Evolutionary conservation across 2,888 invertebrate species (phyloP), one percentile per base, ranked within the genome.

Genomic region (Yponomeuta cagnagella): DNA sequence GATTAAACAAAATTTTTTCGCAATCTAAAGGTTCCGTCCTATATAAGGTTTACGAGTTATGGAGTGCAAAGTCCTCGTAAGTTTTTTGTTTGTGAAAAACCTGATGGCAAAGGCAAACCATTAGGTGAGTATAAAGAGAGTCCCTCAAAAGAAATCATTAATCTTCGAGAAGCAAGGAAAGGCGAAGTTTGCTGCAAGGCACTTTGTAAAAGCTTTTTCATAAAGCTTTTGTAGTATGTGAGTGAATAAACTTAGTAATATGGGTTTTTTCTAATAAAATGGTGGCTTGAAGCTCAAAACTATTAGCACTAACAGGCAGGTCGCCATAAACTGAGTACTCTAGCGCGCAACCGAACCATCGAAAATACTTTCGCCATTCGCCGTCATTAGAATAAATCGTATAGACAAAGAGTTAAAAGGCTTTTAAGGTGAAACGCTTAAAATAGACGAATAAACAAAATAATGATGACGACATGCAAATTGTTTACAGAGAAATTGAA

Each of bases 371-470:
- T 67, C 67, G 67, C 67, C n/a, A 15, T 37, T 37, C n/a, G 67
- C 67, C 15, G 67, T 67, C 67, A 67, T 67, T 37, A 67, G 43
- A 67, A 67, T 67, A 67, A 67, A 67, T 67, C 67, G 33, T 67
- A 67, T 30, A 67, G 67, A 37, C 67, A 67, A 67, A 67, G 43
- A n/a, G 67, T 52, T 52, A 52, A 69, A 69, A 69, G 33, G 68
- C 68, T 69, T 68, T 69, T 69, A 69, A 69, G 52, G 68, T 31
- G 68, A 69, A 69, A 69, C 33, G 43, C 30, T 69, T n/a, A 23
- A n/a, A n/a, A 67, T 12, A 31, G 33, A 33, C 52, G 10, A 48
- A 37, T 23, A 68, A 68, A 68, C 68, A 37, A 68, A 48, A 30
- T 23, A 30, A 52, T 52, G 68, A 48, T 48, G 68, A 43, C 67